Base-by-base conservation (phyloP, 2,888 invertebrate genomes). In the Yponomeuta cagnagella region DNA sequence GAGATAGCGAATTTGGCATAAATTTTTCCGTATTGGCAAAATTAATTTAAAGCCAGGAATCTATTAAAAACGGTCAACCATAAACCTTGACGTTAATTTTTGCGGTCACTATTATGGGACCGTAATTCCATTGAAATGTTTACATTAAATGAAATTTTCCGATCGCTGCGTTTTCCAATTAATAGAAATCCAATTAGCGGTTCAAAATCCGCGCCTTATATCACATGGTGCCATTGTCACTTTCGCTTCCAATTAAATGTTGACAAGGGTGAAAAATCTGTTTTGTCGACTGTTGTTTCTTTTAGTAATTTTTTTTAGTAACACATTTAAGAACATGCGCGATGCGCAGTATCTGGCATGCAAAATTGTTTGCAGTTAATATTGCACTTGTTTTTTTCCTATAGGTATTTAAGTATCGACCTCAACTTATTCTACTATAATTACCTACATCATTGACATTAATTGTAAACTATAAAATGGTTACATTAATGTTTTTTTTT, bases 111-210 rank as follows among this genome's bases (percentile, higher is more conserved):
- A 52, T 15, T 52, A 52, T 15, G 52, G 15, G 52, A 15, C 52
- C 52, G 12, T 65, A 65, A 33, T 12, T 33, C 12, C 65, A 65
- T 12, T 65, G 65, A 67, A 67, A 63, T 70, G 37, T 70, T 70
- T 63, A 63, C 78, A 78, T 77, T 77, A 78, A 80, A 80, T 77
- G 76, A 76, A 77, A 79, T 81, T 83, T 82, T 79, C 80, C 77
- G 75, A 77, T 76, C 76, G 79, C 77, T 82, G 83, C 82, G 78
- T 80, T 84, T 84, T 82, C 82, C 84, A 85, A 85, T 87, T 86
- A 87, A 88, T 84, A 82, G 84, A 78, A 86, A 83, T 86, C 82
- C 84, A 87, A 86, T 88, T 84, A 87, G 75, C 76, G 81, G 77
- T 79, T 82, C 81, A 84, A 84, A 67, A 43, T 43, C 43, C 9